Percentiles rank a stretch among this genome's conserved stretches.
phyloP scores from a whole-genome alignment of 2,888 invertebrate species.

The Cepaea hortensis region DNA sequence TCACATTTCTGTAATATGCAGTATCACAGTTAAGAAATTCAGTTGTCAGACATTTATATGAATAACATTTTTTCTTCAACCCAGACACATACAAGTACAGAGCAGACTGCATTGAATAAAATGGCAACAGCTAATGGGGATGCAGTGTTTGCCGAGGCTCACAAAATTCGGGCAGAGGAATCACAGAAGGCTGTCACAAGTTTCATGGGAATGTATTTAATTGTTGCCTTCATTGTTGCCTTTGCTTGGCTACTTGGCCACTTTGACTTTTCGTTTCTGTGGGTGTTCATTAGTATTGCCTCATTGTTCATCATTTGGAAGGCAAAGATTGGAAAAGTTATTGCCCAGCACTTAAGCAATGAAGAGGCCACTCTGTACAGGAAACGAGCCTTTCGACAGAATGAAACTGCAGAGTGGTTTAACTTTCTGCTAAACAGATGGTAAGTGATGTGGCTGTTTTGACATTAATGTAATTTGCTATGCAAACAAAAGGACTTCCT shows the following conservation, averaged over 20 bases:
- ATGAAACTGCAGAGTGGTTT: slow-evolving; percentile 80
- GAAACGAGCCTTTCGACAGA: slow-evolving; percentile 77
- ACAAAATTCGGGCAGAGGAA: slow-evolving; percentile 18
- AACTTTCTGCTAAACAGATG: slow-evolving; percentile 79
- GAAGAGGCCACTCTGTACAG: slow-evolving; percentile 76
- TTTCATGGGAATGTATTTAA: slow-evolving; percentile 69
- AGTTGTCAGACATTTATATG: neutral
- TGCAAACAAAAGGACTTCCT: too few species aligned
- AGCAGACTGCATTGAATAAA: neutral
- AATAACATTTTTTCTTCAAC: neutral
- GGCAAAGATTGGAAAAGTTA: slow-evolving; percentile 66
- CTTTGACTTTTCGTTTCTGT: slow-evolving; percentile 69
- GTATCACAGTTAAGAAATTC: too few species aligned
- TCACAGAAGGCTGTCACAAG: slow-evolving; percentile 56
- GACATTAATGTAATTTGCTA: neutral
- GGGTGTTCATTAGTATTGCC: slow-evolving; percentile 70
- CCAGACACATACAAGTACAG: neutral
- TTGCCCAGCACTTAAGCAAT: slow-evolving; percentile 66
- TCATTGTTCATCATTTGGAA: slow-evolving; percentile 72
- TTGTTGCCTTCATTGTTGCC: slow-evolving; percentile 67
- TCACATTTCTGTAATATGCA: too few species aligned
- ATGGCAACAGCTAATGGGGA: slow-evolving; percentile 35
- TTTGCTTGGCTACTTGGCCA: slow-evolving; percentile 70
- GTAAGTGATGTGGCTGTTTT: slow-evolving; percentile 66
- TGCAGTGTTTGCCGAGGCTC: neutral